Evolutionary conservation across 2,113 vertebrate species (phyloP), one percentile per base, ranked within the genome.

Genomic region (Columbina picui): DNA sequence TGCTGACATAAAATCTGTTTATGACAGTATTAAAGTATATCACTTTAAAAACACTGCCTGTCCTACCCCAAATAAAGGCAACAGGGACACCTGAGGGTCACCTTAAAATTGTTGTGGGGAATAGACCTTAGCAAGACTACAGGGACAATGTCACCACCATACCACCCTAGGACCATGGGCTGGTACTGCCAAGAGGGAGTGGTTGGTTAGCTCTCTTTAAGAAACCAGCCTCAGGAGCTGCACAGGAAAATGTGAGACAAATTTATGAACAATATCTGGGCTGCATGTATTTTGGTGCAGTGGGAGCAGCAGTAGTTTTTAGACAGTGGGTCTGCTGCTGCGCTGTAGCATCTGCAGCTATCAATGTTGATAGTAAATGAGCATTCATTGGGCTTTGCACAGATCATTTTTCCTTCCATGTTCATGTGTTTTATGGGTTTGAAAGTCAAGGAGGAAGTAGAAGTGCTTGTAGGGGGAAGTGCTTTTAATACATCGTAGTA

Each of bases 1-100:
- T 78, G 21, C 89, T 71, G 73, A 53, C 49, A 84, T 95, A 94
- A 97, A 95, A 94, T 87, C 80, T 84, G 87, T 95, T 97, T 95
- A 95, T 89, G 91, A 82, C 65, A 82, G 69, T 64, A 75, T 89
- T 95, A 84, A 93, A 93, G 64, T 93, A 86, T 89, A 95, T 94
- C 69, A 89, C 30, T 87, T 43, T 86, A 59, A 92, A 92, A 25
- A 45, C 61, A 41, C 50, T 92, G 68, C 78, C 79, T 74, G 25
- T 93, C 86, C 83, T 59, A 74, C 20, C 32, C 22, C 32, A 57
- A 27, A 77, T 59, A 89, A 87, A 90, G 49, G 38, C 47, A 95
- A 38, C 29, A 64, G 23, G 38, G 47, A 93, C 10, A 84, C 30
- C 32, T 78, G 64, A 71, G 81, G 16, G 29, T 78, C 73, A 84